A percentile compares a stretch with the other conserved stretches of the same genome.
phyloP scores from a whole-genome alignment of 2,113 vertebrate species.

The Monopterus albus region DNA sequence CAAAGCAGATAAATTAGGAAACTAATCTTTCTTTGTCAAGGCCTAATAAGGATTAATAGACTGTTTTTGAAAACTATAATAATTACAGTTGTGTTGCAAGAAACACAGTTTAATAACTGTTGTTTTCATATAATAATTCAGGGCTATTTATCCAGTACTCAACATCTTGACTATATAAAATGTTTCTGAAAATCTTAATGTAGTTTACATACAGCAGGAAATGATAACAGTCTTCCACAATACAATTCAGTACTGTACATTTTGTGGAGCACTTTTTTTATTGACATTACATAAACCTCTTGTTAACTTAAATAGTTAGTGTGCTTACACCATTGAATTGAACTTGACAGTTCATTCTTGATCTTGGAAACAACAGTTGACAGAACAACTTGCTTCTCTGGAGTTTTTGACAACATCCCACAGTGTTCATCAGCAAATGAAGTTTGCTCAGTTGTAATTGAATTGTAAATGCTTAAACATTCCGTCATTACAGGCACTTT shows the following conservation, averaged over 20 bases:
- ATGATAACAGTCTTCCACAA: not conserved
- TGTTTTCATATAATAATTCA: not conserved
- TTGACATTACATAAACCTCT: not conserved
- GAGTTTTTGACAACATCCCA: not conserved
- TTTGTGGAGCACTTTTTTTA: too few species aligned
- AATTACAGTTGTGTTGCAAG: not conserved
- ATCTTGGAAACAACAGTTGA: not conserved
- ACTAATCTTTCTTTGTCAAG: conserved; percentile 13
- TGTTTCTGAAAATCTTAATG: not conserved
- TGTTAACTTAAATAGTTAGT: not conserved
- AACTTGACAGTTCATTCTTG: not conserved
- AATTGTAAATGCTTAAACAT: not conserved
- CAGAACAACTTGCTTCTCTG: not conserved
- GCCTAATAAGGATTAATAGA: not conserved
- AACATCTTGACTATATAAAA: not conserved
- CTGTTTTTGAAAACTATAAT: not conserved
- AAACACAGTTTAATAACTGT: not conserved
- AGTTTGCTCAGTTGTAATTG: not conserved
- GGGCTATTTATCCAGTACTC: not conserved
- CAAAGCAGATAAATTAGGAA: conserved; percentile 14
- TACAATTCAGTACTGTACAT: not conserved
- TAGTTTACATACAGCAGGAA: not conserved
- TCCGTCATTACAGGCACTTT: too few species aligned
- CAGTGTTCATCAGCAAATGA: not conserved
- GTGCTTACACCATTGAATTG: not conserved